Evolutionary conservation across 2,888 invertebrate species (phyloP), one percentile per base, ranked within the genome.

Genomic region (Malacosoma neustria): DNA sequence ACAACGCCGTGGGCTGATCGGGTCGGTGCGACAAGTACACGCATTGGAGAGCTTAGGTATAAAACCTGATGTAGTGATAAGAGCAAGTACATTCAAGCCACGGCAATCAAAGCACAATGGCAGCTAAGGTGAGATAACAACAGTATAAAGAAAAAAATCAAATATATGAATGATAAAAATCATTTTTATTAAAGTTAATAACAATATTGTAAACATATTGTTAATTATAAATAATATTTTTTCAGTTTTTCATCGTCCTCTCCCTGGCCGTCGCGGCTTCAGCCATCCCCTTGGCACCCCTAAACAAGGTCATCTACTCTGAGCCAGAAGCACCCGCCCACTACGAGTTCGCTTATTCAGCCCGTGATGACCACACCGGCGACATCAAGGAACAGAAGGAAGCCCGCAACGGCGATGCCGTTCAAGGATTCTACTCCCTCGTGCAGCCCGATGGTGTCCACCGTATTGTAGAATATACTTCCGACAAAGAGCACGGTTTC

Each of bases 381-480:
- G 86, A 86, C 57, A 58, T 81, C 46, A 86, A 86, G 57, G 65
- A 81, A 48, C 85, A 85, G 62, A 69, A 79, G 49, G 86, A 86
- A 47, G 52, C 66, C 34, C 84, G 85, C 46, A 51, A 59, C 44
- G 84, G 84, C 2, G 79, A 86, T 53, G 61, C 55, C 41, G 79
- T 85, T 32, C 79, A 79, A 34, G 85, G 86, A 42, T 77, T 71
- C 15, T 85, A 86, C 70, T 81, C 85, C 3, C 70, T 86, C 9
- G 62, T 86, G 22, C 85, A 86, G 42, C 82, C 84, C 42, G 85
- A 86, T 33, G 85, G 86, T 1, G 69, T 74, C 30, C 69, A 61
- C 50, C 75, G 85, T 45, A 72, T 84, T 42, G 85, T 85, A 3
- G 80, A 82, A 40, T 85, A 85, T 69, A 72, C 76, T 52, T 58